These are phyloP conservation scores for Paedocypris sp. DNA, from an alignment of 2,113 vertebrate genomes.

Conservation along the genomic window DNA sequence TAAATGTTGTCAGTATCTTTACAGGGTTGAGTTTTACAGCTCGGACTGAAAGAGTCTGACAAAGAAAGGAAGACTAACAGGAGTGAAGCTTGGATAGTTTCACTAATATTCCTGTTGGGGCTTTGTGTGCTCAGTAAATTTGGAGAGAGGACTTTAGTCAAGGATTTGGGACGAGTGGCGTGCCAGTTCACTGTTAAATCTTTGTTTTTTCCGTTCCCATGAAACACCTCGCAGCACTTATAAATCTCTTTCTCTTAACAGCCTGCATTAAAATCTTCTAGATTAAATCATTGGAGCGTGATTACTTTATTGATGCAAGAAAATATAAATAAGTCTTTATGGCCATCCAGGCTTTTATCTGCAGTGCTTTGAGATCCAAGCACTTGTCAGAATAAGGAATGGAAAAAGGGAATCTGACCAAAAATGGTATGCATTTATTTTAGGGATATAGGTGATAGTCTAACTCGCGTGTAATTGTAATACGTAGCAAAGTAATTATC, in stretches of 20 bases:
- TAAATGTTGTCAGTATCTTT: conserved; percentile 5
- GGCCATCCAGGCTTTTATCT: conserved; percentile 38
- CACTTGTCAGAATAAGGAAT: conserved; percentile 22
- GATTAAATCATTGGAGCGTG: conserved; percentile 50
- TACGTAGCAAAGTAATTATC: too few relatives aligned
- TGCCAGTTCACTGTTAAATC: conserved; percentile 26
- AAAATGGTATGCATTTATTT: conserved; percentile 24
- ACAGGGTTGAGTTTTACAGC: background rate
- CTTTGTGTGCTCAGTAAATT: conserved; percentile 14
- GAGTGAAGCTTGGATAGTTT: background rate
- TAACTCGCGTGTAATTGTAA: too few relatives aligned
- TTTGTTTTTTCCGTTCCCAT: conserved; percentile 52
- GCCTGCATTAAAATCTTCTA: conserved; percentile 48
- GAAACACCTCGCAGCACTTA: conserved; percentile 46
- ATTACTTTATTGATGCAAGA: conserved; percentile 43
- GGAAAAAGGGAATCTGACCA: conserved; percentile 22
- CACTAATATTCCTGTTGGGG: conserved; percentile 5
- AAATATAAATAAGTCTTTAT: conserved; percentile 41
- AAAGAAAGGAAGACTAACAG: background rate
- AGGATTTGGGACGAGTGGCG: background rate
- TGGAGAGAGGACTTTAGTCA: background rate
- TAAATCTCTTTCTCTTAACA: conserved; percentile 53
- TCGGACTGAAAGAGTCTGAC: background rate
- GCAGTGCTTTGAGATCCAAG: conserved; percentile 31
- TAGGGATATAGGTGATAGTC: background rate